A percentile compares a stretch with the other conserved stretches of the same genome.
phyloP scores from a whole-genome alignment of 1,140 invertebrate species.

The Centruroides sculpturatus region DNA sequence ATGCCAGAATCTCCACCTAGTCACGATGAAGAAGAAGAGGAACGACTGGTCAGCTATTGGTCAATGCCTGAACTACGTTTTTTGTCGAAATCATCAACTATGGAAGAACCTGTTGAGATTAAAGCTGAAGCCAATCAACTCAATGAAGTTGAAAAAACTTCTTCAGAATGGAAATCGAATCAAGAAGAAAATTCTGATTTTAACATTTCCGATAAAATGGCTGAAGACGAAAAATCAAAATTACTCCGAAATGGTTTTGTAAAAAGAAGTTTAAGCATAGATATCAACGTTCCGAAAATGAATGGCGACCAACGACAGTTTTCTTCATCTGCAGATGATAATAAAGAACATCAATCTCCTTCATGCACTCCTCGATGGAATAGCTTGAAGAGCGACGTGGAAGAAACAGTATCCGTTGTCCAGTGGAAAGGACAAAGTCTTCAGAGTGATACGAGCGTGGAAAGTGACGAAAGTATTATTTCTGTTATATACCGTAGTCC shows the following conservation, averaged over 20 bases:
- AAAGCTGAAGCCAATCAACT: constrained; percentile 5
- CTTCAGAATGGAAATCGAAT: background rate
- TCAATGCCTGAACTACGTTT: constrained; percentile 21
- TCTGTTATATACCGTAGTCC: constrained; percentile 42
- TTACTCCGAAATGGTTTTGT: constrained; percentile 8
- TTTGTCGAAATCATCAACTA: background rate
- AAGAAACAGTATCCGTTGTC: constrained; percentile 21
- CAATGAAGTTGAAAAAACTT: background rate
- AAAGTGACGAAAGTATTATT: constrained; percentile 23
- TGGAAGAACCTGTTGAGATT: constrained; percentile 4
- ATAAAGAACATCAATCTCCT: background rate
- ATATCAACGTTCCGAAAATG: background rate
- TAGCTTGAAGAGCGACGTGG: constrained; percentile 17
- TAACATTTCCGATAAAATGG: background rate
- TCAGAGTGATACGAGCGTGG: constrained; percentile 81
- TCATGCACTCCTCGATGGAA: constrained; percentile 9
- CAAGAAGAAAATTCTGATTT: background rate
- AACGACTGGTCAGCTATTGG: constrained; percentile 9
- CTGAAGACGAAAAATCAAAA: background rate
- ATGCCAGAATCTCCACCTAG: no score
- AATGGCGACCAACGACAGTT: no score
- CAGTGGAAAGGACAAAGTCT: constrained; percentile 77
- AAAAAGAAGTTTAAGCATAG: constrained; percentile 14
- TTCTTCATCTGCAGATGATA: background rate
- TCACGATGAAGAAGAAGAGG: no score